phyloP scores from a whole-genome alignment of 2,888 invertebrate genomes.

The Colletes collaris region DNA sequence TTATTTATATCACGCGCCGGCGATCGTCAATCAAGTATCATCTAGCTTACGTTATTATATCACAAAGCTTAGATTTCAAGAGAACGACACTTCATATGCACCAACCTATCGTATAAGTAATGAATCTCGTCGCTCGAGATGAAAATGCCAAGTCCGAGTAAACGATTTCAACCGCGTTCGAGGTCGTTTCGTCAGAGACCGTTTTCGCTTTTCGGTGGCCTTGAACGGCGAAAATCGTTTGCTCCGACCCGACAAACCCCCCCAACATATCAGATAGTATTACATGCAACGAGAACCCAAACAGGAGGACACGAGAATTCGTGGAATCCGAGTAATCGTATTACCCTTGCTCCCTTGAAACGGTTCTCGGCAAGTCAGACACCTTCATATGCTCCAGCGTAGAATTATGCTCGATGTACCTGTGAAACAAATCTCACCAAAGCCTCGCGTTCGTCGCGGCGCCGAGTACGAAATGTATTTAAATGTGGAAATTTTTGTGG shows the following conservation, averaged over 20 bases:
- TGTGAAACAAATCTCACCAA: slow-evolving; percentile 28
- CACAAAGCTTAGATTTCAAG: neutral
- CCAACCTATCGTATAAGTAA: no score
- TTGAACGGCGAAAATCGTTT: neutral
- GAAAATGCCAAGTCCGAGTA: neutral
- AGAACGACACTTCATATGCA: no score
- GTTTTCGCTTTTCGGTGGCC: neutral
- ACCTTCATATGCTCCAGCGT: slow-evolving; percentile 59
- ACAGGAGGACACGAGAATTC: neutral
- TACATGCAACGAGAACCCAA: slow-evolving; percentile 9
- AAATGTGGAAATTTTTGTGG: slow-evolving; percentile 52
- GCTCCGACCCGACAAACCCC: neutral
- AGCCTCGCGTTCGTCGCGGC: slow-evolving; percentile 10
- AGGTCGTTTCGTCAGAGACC: neutral
- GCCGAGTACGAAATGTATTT: slow-evolving; percentile 11
- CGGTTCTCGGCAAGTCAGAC: slow-evolving; percentile 33
- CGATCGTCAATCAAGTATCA: no score
- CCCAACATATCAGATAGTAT: slow-evolving; percentile 4
- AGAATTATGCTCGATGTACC: slow-evolving; percentile 68
- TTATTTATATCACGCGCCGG: no score
- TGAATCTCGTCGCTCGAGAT: no score
- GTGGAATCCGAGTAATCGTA: slow-evolving; percentile 39
- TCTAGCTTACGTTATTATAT: no score
- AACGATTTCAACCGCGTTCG: neutral
- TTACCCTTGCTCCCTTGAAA: slow-evolving; percentile 25